Evolutionary conservation across 2,113 vertebrate species (phyloP).

Genomic region (Corvus cornix): DNA sequence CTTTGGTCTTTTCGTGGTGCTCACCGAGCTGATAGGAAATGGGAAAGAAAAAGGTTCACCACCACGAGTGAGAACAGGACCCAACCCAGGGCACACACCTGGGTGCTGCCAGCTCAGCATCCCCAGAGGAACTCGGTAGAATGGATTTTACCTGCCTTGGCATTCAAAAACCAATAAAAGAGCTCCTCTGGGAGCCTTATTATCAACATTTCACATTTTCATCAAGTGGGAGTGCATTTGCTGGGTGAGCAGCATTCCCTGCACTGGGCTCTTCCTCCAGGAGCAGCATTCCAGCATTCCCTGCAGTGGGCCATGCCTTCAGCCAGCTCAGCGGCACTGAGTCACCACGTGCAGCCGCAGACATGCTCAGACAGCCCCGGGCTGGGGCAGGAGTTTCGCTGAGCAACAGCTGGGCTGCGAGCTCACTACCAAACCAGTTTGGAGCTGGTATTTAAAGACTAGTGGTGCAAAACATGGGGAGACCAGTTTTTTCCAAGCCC

Average conservation of each 20-base stretch:
- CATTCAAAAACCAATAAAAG: background rate
- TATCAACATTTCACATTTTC: background rate
- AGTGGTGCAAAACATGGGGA: background rate
- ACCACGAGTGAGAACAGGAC: background rate
- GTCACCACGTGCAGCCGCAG: background rate
- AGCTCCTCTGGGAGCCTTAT: background rate
- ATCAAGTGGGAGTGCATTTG: background rate
- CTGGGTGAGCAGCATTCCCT: background rate
- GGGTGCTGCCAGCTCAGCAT: background rate
- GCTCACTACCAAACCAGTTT: background rate
- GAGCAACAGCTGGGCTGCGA: background rate
- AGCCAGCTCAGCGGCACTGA: background rate
- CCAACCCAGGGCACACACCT: background rate
- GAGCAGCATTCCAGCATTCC: background rate
- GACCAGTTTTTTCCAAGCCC: background rate
- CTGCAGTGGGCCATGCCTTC: background rate
- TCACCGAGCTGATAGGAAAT: conserved; percentile 85
- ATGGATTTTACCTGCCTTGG: background rate
- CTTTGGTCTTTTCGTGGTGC: conserved; percentile 96
- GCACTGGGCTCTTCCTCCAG: background rate
- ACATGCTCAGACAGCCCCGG: background rate
- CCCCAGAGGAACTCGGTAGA: background rate
- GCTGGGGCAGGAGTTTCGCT: background rate
- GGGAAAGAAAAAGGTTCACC: no score
- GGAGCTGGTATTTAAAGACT: background rate